Evolutionary conservation across 2,113 vertebrate genomes (phyloP).

Genomic region (Eubucco bourcierii): DNA sequence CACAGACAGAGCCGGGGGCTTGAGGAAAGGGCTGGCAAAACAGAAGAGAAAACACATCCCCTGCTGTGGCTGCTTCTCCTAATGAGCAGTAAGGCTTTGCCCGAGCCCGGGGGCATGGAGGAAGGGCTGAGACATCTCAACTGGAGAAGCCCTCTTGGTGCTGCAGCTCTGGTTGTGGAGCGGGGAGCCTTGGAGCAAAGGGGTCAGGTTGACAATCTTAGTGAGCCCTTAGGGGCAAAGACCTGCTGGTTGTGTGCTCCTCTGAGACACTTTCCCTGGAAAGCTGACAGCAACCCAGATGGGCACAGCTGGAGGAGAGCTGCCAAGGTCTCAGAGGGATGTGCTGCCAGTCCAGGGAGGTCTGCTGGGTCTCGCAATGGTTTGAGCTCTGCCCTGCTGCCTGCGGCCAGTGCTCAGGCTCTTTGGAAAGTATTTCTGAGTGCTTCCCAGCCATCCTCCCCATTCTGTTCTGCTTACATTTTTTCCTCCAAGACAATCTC

Average conservation of each 20-base stretch:
- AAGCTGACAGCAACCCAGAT: background rate
- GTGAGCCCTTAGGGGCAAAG: background rate
- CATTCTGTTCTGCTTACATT: conserved; percentile 50
- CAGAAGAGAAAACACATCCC: conserved; percentile 3
- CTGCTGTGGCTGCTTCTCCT: background rate
- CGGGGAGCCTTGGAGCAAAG: background rate
- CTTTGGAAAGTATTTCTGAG: conserved; percentile 57
- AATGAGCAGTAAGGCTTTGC: conserved; percentile 27
- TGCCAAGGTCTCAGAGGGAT: background rate
- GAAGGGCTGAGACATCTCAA: background rate
- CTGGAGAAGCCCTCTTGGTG: background rate
- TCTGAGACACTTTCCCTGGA: background rate
- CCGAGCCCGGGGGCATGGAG: background rate
- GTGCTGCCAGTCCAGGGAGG: background rate
- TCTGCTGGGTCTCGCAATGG: background rate
- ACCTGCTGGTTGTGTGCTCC: background rate
- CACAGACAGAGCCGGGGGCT: background rate
- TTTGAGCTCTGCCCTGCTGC: background rate
- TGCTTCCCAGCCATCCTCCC: conserved; percentile 19
- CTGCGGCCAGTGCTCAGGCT: background rate
- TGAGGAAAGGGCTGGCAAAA: background rate
- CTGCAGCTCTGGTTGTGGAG: background rate
- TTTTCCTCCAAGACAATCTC: conserved; percentile 28
- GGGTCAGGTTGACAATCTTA: background rate
- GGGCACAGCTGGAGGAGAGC: background rate